These are phyloP conservation scores for Nestor notabilis DNA, from an alignment of 2,113 vertebrate genomes.

Conservation along the genomic window DNA sequence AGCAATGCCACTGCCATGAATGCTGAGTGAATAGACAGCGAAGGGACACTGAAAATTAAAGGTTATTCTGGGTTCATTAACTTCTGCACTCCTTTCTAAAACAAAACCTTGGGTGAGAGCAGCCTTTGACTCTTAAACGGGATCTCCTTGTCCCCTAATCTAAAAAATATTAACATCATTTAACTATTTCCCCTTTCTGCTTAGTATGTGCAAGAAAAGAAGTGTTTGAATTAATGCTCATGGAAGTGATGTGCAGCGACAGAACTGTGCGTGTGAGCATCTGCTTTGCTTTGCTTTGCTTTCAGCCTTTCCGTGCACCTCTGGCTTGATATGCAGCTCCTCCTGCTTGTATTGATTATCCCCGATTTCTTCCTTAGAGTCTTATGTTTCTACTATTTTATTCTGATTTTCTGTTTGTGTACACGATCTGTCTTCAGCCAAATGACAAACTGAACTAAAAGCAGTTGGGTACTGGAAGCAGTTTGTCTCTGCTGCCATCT, in stretches of 20 bases:
- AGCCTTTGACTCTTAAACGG: constrained; percentile 58
- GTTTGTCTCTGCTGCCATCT: background rate
- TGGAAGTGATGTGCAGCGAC: background rate
- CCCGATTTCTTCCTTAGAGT: background rate
- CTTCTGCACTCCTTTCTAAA: constrained; percentile 59
- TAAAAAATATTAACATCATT: constrained; percentile 57
- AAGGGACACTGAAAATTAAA: constrained; percentile 65
- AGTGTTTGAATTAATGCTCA: background rate
- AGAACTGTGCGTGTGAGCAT: rapidly evolving
- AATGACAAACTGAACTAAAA: background rate
- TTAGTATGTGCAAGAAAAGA: background rate
- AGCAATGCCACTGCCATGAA: constrained; percentile 30
- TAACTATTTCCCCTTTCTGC: constrained; percentile 44
- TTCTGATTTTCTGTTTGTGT: background rate
- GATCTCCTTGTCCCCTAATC: constrained; percentile 61
- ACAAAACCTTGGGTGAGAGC: constrained; percentile 53
- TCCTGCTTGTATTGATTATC: background rate
- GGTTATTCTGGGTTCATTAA: constrained; percentile 64
- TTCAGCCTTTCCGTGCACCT: background rate
- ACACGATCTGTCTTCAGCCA: background rate
- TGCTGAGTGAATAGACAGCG: constrained; percentile 37
- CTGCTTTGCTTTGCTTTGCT: background rate
- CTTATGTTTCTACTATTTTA: background rate
- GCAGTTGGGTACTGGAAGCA: background rate
- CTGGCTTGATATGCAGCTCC: background rate